Conservation (phyloP, 1,140 invertebrate species). For the Sipha flava region DNA sequence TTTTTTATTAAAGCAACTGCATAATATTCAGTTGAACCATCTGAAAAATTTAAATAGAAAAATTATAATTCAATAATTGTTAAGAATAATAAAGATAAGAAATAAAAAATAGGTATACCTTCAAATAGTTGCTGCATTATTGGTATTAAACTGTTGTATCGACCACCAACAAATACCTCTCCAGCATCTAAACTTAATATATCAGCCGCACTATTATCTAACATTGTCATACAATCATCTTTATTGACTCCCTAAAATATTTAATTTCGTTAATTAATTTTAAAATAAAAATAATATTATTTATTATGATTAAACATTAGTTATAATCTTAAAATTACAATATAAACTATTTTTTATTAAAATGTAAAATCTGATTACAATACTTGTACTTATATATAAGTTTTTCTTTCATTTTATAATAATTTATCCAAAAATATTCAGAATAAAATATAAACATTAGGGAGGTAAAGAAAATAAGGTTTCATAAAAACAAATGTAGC, state of each 20-base stretch:
- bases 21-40: slow-evolving; percentile 54
- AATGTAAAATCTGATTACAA: no score
- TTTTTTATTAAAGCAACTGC: slow-evolving; percentile 78
- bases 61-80: slow-evolving; percentile 36
- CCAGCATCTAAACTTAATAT: slow-evolving; percentile 83
- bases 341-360: background rate
- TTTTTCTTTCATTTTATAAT: no score
- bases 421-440: no score
- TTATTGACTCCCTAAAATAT: slow-evolving; percentile 55
- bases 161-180: slow-evolving; percentile 82
- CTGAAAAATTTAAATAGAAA: slow-evolving; percentile 29
- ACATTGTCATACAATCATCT: slow-evolving; percentile 70
- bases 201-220: slow-evolving; percentile 71
- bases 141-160: slow-evolving; percentile 86
- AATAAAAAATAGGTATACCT: slow-evolving; percentile 35
- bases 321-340: slow-evolving; percentile 4
- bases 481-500: no score
- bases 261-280: background rate
- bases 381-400: no score
- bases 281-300: background rate
- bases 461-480: no score
- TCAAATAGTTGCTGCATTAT: slow-evolving; percentile 67
- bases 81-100: background rate
- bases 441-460: no score
- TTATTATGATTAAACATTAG: background rate